phyloP scores from a whole-genome alignment of 2,113 vertebrate species.

The Sturnus vulgaris region DNA sequence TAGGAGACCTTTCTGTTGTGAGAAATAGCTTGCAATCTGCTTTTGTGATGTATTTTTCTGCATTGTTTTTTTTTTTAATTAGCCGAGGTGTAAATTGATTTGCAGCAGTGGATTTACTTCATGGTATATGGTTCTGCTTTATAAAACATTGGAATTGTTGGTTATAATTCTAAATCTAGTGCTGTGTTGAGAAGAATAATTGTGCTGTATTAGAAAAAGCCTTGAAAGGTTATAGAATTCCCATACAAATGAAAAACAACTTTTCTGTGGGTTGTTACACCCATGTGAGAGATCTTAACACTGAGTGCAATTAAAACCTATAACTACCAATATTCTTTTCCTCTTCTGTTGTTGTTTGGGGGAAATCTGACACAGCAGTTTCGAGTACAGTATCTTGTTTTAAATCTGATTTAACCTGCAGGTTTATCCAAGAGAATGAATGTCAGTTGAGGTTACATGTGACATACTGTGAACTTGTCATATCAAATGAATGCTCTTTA shows the following conservation, averaged over 20 bases:
- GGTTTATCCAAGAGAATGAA: background rate
- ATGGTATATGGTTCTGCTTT: background rate
- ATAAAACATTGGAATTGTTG: background rate
- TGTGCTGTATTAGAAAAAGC: background rate
- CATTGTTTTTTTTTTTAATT: background rate
- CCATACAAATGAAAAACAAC: background rate
- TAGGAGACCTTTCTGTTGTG: background rate
- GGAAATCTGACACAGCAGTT: background rate
- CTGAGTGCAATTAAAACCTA: background rate
- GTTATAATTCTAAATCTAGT: background rate
- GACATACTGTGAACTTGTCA: background rate
- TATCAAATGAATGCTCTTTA: background rate
- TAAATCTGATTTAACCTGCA: rapidly evolving
- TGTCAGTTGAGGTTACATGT: background rate
- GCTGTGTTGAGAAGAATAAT: background rate
- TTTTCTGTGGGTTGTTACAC: background rate
- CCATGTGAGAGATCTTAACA: background rate
- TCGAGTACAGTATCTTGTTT: background rate
- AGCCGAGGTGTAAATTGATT: background rate
- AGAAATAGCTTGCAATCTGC: background rate
- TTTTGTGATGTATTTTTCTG: background rate
- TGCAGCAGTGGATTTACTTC: background rate
- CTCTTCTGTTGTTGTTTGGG: background rate
- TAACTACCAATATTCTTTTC: background rate
- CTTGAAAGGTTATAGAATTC: background rate